These are phyloP conservation scores for Ostrea denselamellosa DNA, from an alignment of 1,140 invertebrate species.

Conservation along the genomic window DNA sequence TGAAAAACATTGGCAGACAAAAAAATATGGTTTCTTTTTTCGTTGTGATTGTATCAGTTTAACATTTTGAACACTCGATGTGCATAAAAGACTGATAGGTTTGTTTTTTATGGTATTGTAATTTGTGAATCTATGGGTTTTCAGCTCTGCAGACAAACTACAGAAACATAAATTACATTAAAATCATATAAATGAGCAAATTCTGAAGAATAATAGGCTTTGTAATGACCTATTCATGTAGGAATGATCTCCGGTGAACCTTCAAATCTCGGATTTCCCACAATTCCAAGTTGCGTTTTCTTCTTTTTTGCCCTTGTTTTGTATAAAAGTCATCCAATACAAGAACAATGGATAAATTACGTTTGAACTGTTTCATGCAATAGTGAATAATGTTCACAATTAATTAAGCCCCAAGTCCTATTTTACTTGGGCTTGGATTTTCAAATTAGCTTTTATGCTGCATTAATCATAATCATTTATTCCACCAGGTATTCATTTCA, in stretches of 20 bases:
- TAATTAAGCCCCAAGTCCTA: conserved; percentile 26
- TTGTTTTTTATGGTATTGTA: conserved; percentile 14
- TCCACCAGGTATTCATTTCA: conserved; percentile 37
- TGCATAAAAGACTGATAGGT: conserved; percentile 18
- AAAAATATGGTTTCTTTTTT: conserved; percentile 18
- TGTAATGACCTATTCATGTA: conserved; percentile 3
- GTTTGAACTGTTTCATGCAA: conserved; percentile 10
- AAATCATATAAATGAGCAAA: conserved; percentile 36
- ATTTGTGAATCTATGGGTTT: conserved; percentile 33
- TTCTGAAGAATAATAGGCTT: conserved; percentile 17
- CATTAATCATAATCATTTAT: conserved; percentile 37
- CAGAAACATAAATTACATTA: conserved; percentile 36
- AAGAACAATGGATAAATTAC: not conserved
- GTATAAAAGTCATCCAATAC: not conserved
- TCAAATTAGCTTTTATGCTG: conserved; percentile 8
- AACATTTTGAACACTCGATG: conserved; percentile 10
- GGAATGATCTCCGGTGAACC: not conserved
- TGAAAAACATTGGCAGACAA: conserved; percentile 20
- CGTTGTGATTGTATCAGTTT: conserved; percentile 21
- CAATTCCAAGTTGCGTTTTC: not conserved
- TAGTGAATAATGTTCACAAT: conserved; percentile 13
- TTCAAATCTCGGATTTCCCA: not conserved
- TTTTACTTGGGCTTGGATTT: conserved; percentile 27
- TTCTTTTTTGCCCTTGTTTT: not conserved
- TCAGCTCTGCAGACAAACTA: conserved; percentile 26